Percentiles rank a stretch among this genome's conserved stretches.
These are phyloP conservation scores for Mesorhabditis sp. DNA, from an alignment of 2,888 invertebrate genomes.

Conservation along the genomic window DNA sequence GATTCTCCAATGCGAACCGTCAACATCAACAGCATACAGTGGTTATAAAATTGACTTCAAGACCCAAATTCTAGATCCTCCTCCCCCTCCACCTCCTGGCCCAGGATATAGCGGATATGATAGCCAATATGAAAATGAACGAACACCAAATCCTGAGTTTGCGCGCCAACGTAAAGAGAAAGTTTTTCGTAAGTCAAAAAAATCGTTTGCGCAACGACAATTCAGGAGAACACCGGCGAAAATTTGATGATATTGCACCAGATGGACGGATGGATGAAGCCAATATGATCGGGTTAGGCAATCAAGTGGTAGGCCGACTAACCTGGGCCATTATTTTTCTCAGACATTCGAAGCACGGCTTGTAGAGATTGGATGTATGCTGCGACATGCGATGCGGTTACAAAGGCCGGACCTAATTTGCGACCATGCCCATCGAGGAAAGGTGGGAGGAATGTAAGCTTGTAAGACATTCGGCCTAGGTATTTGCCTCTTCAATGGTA, in stretches of 20 bases:
- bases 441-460: background rate
- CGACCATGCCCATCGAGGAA: constrained; percentile 26
- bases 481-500: constrained; percentile 68
- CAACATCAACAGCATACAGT: too few relatives aligned
- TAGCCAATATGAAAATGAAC: constrained; percentile 1
- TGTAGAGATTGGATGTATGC: constrained; percentile 31
- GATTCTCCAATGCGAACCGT: too few relatives aligned
- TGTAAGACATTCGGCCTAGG: constrained; percentile 14
- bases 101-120: background rate
- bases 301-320: constrained; percentile 18
- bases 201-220: background rate
- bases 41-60: too few relatives aligned
- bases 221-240: background rate
- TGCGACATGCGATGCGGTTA: constrained; percentile 33
- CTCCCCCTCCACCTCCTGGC: too few relatives aligned
- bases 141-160: too few relatives aligned
- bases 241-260: background rate
- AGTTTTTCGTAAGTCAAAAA: background rate
- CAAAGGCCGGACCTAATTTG: constrained; percentile 37
- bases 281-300: constrained; percentile 34
- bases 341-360: constrained; percentile 37
- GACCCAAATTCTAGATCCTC: too few relatives aligned
- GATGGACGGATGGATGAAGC: background rate
- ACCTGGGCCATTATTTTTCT: constrained; percentile 8
- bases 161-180: background rate